Percentiles rank a stretch among this genome's conserved stretches.
Evolutionary conservation across 2,888 invertebrate species (phyloP).

Genomic region (Brachylomia viminalis): DNA sequence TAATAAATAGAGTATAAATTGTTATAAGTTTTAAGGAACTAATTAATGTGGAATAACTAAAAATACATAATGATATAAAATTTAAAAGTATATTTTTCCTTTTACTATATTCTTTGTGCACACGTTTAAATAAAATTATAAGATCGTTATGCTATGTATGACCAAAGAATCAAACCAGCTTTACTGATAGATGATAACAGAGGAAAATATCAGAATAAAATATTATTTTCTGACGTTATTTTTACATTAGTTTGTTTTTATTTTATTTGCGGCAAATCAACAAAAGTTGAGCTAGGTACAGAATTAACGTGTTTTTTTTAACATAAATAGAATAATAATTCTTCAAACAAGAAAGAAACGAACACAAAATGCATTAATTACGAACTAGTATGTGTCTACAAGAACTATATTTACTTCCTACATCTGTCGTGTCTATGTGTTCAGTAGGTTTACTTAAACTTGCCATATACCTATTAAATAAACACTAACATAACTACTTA

Average conservation of each 20-base stretch:
- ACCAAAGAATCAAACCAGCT: neutral
- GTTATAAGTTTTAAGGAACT: neutral
- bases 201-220: neutral
- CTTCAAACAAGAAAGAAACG: neutral
- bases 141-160: neutral
- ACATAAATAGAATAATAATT: neutral
- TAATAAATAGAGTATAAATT: too few species aligned
- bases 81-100: neutral
- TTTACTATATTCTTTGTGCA: neutral
- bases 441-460: slow-evolving; percentile 13
- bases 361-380: neutral
- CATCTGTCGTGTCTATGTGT: slow-evolving; percentile 5
- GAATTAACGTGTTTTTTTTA: too few species aligned
- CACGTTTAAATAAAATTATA: neutral
- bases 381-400: slow-evolving; percentile 1
- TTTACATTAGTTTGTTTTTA: neutral
- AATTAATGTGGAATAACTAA: neutral
- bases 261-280: neutral
- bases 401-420: neutral
- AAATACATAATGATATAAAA: neutral
- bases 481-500: slow-evolving; percentile 3
- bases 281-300: neutral
- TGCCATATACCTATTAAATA: neutral
- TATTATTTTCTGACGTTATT: neutral
- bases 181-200: neutral